These are phyloP conservation scores for Falco peregrinus DNA, from an alignment of 2,797 vertebrate species.

Conservation along the genomic window DNA sequence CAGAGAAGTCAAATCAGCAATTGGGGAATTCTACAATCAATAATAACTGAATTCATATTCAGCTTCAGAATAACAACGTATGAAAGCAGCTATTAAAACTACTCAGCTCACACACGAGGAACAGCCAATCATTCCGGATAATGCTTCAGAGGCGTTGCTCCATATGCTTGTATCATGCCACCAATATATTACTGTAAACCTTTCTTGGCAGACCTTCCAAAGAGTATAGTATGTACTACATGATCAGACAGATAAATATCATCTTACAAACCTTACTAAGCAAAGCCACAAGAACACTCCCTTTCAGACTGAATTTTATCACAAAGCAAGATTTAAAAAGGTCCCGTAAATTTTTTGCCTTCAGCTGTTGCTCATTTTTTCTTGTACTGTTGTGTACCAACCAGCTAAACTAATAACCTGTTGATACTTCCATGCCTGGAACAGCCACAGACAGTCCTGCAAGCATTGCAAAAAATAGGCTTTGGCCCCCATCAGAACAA, in stretches of 20 bases:
- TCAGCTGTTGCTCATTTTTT: background rate
- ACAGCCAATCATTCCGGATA: background rate
- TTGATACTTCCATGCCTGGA: background rate
- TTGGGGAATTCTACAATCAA: background rate
- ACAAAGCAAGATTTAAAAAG: background rate
- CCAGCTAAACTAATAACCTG: background rate
- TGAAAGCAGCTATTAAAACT: background rate
- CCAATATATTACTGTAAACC: background rate
- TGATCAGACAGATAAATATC: slow-evolving; percentile 4
- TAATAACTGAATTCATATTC: background rate
- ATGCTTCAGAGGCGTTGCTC: background rate
- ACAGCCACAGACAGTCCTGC: background rate
- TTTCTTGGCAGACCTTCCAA: slow-evolving; percentile 17
- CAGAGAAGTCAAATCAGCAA: background rate
- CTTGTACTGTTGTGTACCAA: background rate
- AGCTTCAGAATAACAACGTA: background rate
- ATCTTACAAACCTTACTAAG: background rate
- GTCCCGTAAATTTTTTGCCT: background rate
- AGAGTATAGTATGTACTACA: background rate
- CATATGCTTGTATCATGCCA: background rate
- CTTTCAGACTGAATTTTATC: background rate
- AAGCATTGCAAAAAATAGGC: background rate
- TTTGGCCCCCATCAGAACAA: background rate
- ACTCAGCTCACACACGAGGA: background rate
- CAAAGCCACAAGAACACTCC: background rate